Conservation (phyloP, 2,888 invertebrate genomes). For the Drosophila rellima region DNA sequence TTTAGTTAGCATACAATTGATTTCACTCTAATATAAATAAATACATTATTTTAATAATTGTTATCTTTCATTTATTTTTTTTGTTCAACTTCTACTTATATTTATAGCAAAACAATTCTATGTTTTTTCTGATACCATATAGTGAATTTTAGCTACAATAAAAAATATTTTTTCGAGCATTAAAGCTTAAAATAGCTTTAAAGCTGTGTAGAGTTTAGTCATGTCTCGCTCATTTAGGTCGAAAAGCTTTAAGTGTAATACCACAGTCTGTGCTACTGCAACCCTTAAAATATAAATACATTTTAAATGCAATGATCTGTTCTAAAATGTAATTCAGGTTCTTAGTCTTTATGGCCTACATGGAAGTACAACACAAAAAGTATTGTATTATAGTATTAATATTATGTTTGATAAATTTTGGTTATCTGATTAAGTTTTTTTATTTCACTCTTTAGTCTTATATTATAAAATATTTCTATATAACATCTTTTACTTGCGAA, state of each 20-base stretch:
- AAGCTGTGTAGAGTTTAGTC: constrained; percentile 35
- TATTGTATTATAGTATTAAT: too few species aligned
- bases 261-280: not conserved
- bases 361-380: not conserved
- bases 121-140: constrained; percentile 32
- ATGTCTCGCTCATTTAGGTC: not conserved
- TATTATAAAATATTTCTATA: not conserved
- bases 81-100: constrained; percentile 8
- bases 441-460: not conserved
- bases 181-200: constrained; percentile 8
- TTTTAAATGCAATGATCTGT: not conserved
- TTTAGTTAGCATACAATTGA: not conserved
- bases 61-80: not conserved
- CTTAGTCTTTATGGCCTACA: not conserved
- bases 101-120: constrained; percentile 28
- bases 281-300: not conserved
- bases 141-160: not conserved
- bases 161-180: not conserved
- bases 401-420: not conserved
- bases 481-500: not conserved
- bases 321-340: not conserved
- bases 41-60: not conserved
- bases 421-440: not conserved
- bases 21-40: not conserved
- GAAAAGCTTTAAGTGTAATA: constrained; percentile 14